Conservation (phyloP, 1,140 invertebrate species). For the Meteorus sp. region DNA sequence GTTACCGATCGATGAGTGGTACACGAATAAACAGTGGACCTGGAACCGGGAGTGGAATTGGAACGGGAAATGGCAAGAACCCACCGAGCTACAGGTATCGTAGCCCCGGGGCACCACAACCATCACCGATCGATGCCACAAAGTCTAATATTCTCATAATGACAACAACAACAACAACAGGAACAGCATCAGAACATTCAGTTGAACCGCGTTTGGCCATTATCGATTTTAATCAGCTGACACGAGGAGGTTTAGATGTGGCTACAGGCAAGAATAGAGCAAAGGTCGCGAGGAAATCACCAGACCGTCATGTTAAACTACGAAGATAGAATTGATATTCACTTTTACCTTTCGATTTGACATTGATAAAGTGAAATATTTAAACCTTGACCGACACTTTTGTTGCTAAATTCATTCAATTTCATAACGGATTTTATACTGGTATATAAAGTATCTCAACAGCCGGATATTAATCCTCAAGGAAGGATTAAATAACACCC, state of each 20-base stretch:
- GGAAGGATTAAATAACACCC: no score
- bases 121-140: constrained; percentile 33
- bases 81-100: constrained; percentile 55
- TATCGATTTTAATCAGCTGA: constrained; percentile 74
- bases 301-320: constrained; percentile 15
- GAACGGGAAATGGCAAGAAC: constrained; percentile 39
- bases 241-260: constrained; percentile 62
- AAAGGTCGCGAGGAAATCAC: constrained; percentile 32
- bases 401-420: no score
- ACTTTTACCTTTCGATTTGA: not conserved
- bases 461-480: no score
- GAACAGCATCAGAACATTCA: constrained; percentile 11
- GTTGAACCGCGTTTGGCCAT: constrained; percentile 67
- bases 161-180: not conserved
- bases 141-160: not conserved
- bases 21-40: constrained; percentile 44
- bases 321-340: no score
- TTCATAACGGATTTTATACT: no score
- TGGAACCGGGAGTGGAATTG: constrained; percentile 36
- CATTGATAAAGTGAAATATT: not conserved
- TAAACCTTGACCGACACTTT: no score
- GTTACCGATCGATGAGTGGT: constrained; percentile 52
- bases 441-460: no score
- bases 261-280: constrained; percentile 43
- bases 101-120: constrained; percentile 51